Evolutionary conservation across 2,113 vertebrate genomes (phyloP).

Genomic region (Ciconia stormi): DNA sequence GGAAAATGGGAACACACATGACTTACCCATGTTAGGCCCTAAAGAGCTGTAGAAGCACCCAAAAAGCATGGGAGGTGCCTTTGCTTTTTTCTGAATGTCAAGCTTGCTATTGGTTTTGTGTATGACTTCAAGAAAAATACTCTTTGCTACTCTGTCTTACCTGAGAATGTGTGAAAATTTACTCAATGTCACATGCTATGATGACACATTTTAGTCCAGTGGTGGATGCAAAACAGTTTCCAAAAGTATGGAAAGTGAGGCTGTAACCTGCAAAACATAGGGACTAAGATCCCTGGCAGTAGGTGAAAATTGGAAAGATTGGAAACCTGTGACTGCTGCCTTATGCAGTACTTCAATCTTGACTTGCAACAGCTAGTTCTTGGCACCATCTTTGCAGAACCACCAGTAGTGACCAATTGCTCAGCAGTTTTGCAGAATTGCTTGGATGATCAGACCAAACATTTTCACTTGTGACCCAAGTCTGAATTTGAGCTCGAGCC

Average conservation of each 20-base stretch:
- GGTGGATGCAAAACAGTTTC: background rate
- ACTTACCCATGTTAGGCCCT: background rate
- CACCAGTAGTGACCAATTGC: background rate
- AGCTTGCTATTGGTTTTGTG: background rate
- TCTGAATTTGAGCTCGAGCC: background rate
- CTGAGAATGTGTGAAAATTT: background rate
- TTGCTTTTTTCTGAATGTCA: background rate
- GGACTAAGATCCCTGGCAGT: background rate
- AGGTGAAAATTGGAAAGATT: background rate
- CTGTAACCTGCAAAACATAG: background rate
- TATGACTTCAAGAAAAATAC: background rate
- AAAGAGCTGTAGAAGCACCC: background rate
- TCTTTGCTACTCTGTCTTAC: background rate
- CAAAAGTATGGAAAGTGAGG: background rate
- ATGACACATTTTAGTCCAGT: background rate
- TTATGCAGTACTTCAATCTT: background rate
- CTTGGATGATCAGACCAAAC: background rate
- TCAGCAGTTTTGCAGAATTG: background rate
- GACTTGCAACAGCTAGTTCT: background rate
- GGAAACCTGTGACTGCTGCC: background rate
- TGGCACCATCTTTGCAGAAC: background rate
- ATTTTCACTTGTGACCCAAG: background rate
- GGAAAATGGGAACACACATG: rapidly evolving
- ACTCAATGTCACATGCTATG: background rate
- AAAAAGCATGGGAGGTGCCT: background rate